Evolutionary conservation across 2,113 vertebrate species (phyloP).

Genomic region (Pteruthius melanotis): DNA sequence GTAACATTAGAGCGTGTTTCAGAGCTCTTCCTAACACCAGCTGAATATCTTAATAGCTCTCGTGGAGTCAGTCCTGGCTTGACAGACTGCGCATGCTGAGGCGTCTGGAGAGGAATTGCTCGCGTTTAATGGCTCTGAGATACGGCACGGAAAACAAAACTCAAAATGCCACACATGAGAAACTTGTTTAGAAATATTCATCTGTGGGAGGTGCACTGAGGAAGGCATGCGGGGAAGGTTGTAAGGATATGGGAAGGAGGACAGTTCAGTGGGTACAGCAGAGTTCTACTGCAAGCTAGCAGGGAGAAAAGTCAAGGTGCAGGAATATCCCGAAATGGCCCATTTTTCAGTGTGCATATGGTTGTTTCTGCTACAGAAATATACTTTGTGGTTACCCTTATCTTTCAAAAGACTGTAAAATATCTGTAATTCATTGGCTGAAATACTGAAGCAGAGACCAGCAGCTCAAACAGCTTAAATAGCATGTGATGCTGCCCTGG

Average conservation of each 20-base stretch:
- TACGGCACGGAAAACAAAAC: neutral
- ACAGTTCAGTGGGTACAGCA: neutral
- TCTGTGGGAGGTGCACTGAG: neutral
- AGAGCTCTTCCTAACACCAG: slow-evolving; percentile 21
- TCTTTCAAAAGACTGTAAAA: neutral
- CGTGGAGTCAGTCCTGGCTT: neutral
- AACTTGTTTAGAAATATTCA: neutral
- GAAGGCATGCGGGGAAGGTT: neutral
- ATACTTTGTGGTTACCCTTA: neutral
- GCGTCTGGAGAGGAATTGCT: neutral
- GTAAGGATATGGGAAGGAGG: neutral
- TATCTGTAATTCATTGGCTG: neutral
- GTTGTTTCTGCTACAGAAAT: neutral
- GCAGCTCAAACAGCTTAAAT: neutral
- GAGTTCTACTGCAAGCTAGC: neutral
- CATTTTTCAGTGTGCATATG: neutral
- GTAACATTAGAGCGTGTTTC: neutral
- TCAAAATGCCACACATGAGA: neutral
- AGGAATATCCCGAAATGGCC: neutral
- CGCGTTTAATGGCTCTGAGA: neutral
- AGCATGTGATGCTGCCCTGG: neutral
- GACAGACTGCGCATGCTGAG: neutral
- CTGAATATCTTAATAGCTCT: slow-evolving; percentile 35
- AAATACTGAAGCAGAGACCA: neutral
- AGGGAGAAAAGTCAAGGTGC: neutral